Conservation (phyloP, 2,113 vertebrate genomes). For the Rhinolophus ferrumequinum region DNA sequence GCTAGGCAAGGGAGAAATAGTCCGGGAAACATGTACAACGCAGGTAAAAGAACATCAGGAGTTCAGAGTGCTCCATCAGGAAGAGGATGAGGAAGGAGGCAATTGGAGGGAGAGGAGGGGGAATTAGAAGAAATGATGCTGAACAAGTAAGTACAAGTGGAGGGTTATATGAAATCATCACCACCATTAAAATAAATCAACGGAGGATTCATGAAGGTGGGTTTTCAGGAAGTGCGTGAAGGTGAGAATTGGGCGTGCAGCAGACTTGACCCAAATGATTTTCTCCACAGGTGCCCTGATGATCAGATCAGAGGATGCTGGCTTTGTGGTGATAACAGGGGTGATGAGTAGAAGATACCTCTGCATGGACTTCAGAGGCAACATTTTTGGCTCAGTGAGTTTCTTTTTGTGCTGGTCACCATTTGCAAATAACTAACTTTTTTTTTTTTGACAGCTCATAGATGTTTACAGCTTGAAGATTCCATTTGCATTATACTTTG, state of each 20-base stretch:
- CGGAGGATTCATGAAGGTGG: neutral
- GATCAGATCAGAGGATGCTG: constrained; percentile 84
- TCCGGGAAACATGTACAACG: neutral
- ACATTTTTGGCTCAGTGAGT: constrained; percentile 92
- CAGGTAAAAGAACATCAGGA: neutral
- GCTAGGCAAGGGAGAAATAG: neutral
- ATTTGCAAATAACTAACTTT: neutral
- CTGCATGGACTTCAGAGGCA: constrained; percentile 88
- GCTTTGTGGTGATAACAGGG: constrained; percentile 89
- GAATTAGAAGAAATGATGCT: neutral
- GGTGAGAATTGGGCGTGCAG: too few relatives aligned
- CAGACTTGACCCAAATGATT: neutral
- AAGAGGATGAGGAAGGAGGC: neutral
- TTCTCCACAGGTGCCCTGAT: constrained; percentile 88
- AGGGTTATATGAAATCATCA: neutral
- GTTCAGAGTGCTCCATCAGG: rapidly evolving
- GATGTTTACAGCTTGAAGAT: neutral
- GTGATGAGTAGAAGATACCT: constrained; percentile 88
- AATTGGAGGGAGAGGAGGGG: rapidly evolving
- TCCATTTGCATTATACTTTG: neutral
- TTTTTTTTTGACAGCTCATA: neutral
- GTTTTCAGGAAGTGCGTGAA: neutral
- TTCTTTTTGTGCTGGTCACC: neutral
- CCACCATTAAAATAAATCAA: neutral
- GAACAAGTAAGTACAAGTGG: neutral